phyloP scores from a whole-genome alignment of 2,797 vertebrate genomes.

The Esox lucius region DNA sequence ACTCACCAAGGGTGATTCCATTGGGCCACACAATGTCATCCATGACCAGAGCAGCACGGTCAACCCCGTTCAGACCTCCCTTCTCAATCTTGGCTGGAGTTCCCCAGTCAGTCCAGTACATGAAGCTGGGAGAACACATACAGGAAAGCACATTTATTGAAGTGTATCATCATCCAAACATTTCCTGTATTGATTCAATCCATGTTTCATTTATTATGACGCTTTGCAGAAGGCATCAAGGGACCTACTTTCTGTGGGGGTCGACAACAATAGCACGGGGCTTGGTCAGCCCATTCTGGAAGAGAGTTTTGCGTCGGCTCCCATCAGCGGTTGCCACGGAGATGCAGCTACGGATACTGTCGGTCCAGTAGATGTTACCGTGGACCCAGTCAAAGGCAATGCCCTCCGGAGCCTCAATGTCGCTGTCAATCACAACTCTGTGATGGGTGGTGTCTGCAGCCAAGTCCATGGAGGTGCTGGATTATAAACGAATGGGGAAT shows the following conservation, averaged over 20 bases:
- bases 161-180: not conserved
- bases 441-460: constrained; percentile 71
- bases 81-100: constrained; percentile 86
- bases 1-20: constrained; percentile 87
- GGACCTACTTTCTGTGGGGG: constrained; percentile 69
- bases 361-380: constrained; percentile 89
- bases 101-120: constrained; percentile 95
- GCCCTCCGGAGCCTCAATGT: constrained; percentile 81
- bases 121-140: constrained; percentile 71
- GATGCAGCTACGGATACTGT: constrained; percentile 78
- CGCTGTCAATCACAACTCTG: constrained; percentile 64
- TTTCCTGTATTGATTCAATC: not conserved
- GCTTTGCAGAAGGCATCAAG: not conserved
- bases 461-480: constrained; percentile 76
- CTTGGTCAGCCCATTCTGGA: constrained; percentile 72
- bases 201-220: not conserved
- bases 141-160: constrained; percentile 11
- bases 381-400: constrained; percentile 91
- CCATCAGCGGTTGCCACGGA: constrained; percentile 82
- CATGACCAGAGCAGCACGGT: constrained; percentile 77
- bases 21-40: constrained; percentile 89
- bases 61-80: constrained; percentile 85
- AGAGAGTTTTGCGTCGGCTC: constrained; percentile 78
- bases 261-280: constrained; percentile 87
- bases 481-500: constrained; percentile 10